Conservation (phyloP, 2,113 vertebrate species). For the Rhinoderma darwinii region DNA sequence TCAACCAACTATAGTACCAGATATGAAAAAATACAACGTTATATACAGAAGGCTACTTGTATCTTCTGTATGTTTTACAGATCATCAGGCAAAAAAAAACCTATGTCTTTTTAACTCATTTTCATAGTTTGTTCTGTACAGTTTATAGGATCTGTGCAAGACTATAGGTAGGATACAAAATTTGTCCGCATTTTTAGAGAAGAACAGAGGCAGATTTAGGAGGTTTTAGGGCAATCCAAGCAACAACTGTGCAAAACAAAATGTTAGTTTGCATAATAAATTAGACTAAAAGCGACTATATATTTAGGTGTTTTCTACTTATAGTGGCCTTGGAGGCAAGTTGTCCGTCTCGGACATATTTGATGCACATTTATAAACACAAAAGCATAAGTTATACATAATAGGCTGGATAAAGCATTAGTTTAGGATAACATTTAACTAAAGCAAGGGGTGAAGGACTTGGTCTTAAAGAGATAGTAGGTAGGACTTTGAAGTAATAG, state of each 20-base stretch:
- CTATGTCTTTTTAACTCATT: neutral
- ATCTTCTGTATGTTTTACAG: neutral
- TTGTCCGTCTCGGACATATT: neutral
- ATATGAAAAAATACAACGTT: neutral
- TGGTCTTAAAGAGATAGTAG: neutral
- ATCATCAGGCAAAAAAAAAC: too few species aligned
- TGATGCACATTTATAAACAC: neutral
- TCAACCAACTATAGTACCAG: neutral
- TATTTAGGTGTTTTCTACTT: neutral
- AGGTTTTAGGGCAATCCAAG: neutral
- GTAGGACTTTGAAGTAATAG: neutral
- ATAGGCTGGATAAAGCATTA: neutral
- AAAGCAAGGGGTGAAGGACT: neutral
- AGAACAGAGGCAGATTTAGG: neutral
- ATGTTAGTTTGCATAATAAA: neutral
- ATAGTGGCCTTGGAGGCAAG: neutral
- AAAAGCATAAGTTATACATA: neutral
- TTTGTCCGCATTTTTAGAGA: neutral
- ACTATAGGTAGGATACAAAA: neutral
- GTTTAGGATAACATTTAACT: neutral
- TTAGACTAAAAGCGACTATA: neutral
- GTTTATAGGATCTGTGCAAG: neutral
- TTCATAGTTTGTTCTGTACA: neutral
- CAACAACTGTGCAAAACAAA: neutral
- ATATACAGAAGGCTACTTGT: neutral